Evolutionary conservation across 2,113 vertebrate genomes (phyloP), one percentile per base, ranked within the genome.

Genomic region (Neolamprologus longior): DNA sequence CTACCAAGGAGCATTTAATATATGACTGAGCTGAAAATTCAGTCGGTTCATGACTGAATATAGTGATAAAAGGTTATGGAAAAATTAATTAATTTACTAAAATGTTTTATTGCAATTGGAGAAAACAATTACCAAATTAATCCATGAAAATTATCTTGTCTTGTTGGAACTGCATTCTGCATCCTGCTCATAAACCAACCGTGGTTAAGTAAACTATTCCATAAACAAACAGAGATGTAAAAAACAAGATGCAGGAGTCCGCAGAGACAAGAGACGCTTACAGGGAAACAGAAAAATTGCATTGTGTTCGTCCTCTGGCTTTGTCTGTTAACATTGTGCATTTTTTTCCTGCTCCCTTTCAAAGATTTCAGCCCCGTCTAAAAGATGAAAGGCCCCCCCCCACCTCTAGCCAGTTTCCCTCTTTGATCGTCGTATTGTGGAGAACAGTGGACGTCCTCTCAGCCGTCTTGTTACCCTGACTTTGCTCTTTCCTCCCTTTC

Each of bases 261-360:
- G 26, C 26, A 6, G 15, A 61, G 57, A 61, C 28, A 61, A 61
- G 14, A 61, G 31, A 33, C 5, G 5, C 57, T 61, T 61, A 31
- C 57, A 19, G 21, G n/a, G 58, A 83, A 80, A 83, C 45, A 57
- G 81, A 71, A 89, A 37, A 37, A 80, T 55, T 13, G 52, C 45
- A 2, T 40, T 24, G 31, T 58, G 35, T 90, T 86, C 12, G 7
- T 90, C 91, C 87, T 88, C 81, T 76, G 90, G 85, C 85, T 81
- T 21, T 76, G 83, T 84, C 45, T 55, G 54, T 83, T 80, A 84
- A 90, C 84, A 76, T 58, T 83, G 86, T 85, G 54, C 83, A 87
- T 85, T 79, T 84, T 91, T 91, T 90, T 37, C 35, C 35, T 68
- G 66, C 87, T 66, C 86, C 80, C 47, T 81, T 78, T 86, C 78